Conservation (phyloP, 2,888 invertebrate genomes). For the Hypselothyrea guttata region DNA sequence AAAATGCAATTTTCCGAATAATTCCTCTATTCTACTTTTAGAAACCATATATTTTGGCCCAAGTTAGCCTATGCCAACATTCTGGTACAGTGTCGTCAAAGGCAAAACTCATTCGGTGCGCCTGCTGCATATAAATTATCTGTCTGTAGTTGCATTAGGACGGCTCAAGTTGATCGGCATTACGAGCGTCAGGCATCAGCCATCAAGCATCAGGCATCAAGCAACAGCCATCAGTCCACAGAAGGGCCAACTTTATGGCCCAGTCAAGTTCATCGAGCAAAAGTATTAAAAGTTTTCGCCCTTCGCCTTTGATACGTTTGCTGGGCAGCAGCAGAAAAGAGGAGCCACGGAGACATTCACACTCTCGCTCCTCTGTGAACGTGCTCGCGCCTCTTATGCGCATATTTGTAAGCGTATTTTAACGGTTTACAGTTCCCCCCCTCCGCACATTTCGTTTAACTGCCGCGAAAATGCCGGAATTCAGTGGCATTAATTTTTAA, state of each 20-base stretch:
- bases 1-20: no score
- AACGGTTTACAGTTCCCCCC: slow-evolving; percentile 11
- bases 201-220: background rate
- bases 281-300: slow-evolving; percentile 62
- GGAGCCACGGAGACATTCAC: slow-evolving; percentile 8
- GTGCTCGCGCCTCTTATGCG: slow-evolving; percentile 18
- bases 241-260: slow-evolving; percentile 40
- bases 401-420: slow-evolving; percentile 13
- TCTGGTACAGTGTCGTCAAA: background rate
- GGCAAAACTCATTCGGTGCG: slow-evolving; percentile 41
- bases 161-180: slow-evolving; percentile 14
- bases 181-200: slow-evolving; percentile 1
- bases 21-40: background rate
- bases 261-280: slow-evolving; percentile 18
- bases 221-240: slow-evolving; percentile 1
- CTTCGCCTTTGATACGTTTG: slow-evolving; percentile 48
- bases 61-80: no score
- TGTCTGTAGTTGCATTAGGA: slow-evolving; percentile 25
- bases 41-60: background rate
- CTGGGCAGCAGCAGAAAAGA: slow-evolving; percentile 27
- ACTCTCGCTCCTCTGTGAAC: slow-evolving; percentile 12
- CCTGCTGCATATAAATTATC: slow-evolving; percentile 63
- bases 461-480: slow-evolving; percentile 55
- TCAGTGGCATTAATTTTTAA: slow-evolving; percentile 68
- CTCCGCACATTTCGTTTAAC: slow-evolving; percentile 35